Evolutionary conservation across 2,888 invertebrate genomes (phyloP).

Genomic region (Synergus umbraculus): DNA sequence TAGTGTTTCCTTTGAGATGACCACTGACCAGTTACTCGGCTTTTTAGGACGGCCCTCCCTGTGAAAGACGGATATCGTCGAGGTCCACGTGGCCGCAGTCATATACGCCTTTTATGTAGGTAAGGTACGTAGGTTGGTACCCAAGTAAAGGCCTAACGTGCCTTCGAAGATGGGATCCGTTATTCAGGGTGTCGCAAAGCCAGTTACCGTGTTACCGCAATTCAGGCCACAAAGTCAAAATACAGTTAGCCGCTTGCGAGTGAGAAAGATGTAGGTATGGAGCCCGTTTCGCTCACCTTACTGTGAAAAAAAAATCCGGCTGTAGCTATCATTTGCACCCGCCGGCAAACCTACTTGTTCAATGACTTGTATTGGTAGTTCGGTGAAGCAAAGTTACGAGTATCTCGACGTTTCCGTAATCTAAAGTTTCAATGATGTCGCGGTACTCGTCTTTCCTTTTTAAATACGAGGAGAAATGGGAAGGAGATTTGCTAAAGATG

Average conservation of each 20-base stretch:
- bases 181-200: conserved; percentile 76
- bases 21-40: conserved; percentile 7
- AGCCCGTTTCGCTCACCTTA: conserved; percentile 55
- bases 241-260: conserved; percentile 74
- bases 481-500: conserved; percentile 17
- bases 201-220: conserved; percentile 78
- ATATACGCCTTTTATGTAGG: conserved; percentile 67
- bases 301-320: conserved; percentile 64
- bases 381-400: conserved; percentile 33
- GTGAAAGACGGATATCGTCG: conserved; percentile 43
- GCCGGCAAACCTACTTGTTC: conserved; percentile 35
- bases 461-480: conserved; percentile 4
- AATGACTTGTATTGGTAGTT: conserved; percentile 35
- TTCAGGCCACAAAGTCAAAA: conserved; percentile 78
- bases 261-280: conserved; percentile 55
- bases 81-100: conserved; percentile 52
- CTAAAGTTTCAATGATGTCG: neutral
- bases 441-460: neutral
- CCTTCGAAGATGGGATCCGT: conserved; percentile 72
- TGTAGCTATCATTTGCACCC: conserved; percentile 50
- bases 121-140: conserved; percentile 54
- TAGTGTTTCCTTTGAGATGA: conserved; percentile 29
- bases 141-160: conserved; percentile 63
- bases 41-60: conserved; percentile 14
- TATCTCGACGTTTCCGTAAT: conserved; percentile 23